Conservation (phyloP, 2,113 vertebrate genomes). For the Microcebus jonahi region DNA sequence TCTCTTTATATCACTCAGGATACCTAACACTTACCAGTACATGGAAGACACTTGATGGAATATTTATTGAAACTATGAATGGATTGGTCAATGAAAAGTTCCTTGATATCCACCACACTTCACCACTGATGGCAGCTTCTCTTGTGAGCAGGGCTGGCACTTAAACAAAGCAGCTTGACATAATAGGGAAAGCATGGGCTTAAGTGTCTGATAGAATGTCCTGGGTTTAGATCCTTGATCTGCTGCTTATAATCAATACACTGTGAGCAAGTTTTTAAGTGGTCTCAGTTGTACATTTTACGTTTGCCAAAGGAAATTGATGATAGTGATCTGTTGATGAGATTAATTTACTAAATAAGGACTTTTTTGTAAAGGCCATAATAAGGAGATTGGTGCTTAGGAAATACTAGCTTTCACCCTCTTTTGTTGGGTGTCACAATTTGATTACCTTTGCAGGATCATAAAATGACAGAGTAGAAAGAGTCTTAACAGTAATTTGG, state of each 20-base stretch:
- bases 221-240: not conserved
- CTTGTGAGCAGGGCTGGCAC: not conserved
- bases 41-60: not conserved
- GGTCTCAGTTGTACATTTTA: fast-evolving
- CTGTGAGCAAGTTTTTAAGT: not conserved
- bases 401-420: not conserved
- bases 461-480: not conserved
- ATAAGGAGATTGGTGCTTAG: not conserved
- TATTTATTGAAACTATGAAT: not conserved
- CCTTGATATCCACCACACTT: not conserved
- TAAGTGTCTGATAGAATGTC: not conserved
- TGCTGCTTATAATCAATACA: not conserved
- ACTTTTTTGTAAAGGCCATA: not conserved
- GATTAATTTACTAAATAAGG: not conserved
- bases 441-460: not conserved
- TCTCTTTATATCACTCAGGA: not conserved
- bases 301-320: not conserved
- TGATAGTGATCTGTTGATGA: not conserved
- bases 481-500: not conserved
- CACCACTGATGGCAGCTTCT: not conserved
- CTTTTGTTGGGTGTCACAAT: not conserved
- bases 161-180: not conserved
- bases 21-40: not conserved
- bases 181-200: not conserved
- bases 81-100: not conserved